A percentile compares a stretch with the other conserved stretches of the same genome.
Conservation (phyloP, 1,140 invertebrate genomes). For the Ostrea edulis region DNA sequence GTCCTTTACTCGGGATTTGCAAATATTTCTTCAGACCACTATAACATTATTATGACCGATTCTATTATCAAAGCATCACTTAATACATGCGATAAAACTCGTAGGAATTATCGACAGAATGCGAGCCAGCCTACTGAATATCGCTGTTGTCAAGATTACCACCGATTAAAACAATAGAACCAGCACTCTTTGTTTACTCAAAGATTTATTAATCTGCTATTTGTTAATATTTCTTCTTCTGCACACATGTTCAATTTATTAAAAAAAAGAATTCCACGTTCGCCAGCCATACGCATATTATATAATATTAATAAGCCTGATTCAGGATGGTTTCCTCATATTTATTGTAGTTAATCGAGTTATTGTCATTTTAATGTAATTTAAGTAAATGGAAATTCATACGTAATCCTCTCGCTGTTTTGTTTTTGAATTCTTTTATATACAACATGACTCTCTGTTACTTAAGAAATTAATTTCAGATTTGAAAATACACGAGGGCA, state of each 20-base stretch:
- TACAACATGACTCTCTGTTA: too few species aligned
- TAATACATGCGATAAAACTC: neutral
- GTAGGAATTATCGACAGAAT: neutral
- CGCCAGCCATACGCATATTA: too few species aligned
- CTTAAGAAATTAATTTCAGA: too few species aligned
- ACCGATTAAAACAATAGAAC: conserved; percentile 11
- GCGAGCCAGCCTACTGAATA: neutral
- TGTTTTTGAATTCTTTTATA: too few species aligned
- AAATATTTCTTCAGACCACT: neutral
- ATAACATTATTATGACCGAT: neutral
- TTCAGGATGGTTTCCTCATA: neutral
- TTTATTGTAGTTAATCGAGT: too few species aligned
- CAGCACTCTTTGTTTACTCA: neutral
- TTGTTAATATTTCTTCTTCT: neutral
- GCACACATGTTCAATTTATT: neutral
- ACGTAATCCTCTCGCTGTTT: too few species aligned
- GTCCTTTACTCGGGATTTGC: neutral
- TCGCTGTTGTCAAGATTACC: conserved; percentile 11
- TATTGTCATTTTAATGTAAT: too few species aligned
- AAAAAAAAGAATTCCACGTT: neutral
- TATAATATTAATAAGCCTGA: too few species aligned
- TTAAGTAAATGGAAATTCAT: too few species aligned
- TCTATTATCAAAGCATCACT: neutral
- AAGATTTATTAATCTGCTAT: neutral
- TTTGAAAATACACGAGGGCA: too few species aligned